Percentiles rank a stretch among this genome's conserved stretches.
Conservation (phyloP, 2,888 invertebrate genomes). For the Gandaritis pyraliata region DNA sequence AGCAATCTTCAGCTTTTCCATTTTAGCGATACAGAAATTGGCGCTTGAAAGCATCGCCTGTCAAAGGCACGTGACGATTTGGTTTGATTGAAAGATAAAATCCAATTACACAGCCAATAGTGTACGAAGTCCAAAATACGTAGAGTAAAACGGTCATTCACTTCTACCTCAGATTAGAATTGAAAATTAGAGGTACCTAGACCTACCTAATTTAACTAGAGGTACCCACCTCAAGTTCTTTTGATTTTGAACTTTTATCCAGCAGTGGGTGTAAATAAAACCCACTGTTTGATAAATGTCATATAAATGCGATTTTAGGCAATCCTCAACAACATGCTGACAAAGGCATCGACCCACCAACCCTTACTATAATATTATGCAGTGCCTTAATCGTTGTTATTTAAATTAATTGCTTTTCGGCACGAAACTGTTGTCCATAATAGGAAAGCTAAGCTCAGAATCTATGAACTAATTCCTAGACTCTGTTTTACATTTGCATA, state of each 20-base stretch:
- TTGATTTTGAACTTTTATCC: too few relatives aligned
- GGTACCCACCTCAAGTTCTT: too few relatives aligned
- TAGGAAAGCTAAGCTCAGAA: slow-evolving; percentile 12
- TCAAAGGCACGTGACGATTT: not conserved
- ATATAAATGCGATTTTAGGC: too few relatives aligned
- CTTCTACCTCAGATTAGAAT: too few relatives aligned
- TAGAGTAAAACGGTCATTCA: not conserved
- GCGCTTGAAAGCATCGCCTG: not conserved
- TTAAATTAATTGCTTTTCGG: slow-evolving; percentile 14
- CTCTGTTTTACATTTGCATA: slow-evolving; percentile 12
- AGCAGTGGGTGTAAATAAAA: too few relatives aligned
- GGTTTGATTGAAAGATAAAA: slow-evolving; percentile 4
- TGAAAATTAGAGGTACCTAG: too few relatives aligned
- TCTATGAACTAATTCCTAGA: slow-evolving; percentile 4
- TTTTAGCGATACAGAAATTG: not conserved
- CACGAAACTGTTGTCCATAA: slow-evolving; percentile 8
- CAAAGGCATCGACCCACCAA: too few relatives aligned
- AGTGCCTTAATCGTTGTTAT: not conserved
- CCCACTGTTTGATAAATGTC: too few relatives aligned
- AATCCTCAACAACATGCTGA: too few relatives aligned
- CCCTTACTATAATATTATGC: slow-evolving; percentile 2
- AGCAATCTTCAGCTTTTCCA: not conserved
- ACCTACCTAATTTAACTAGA: too few relatives aligned
- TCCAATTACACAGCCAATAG: not conserved
- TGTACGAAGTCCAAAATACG: not conserved